These are phyloP conservation scores for Crypturellus undulatus DNA, from an alignment of 2,113 vertebrate genomes.

Conservation along the genomic window DNA sequence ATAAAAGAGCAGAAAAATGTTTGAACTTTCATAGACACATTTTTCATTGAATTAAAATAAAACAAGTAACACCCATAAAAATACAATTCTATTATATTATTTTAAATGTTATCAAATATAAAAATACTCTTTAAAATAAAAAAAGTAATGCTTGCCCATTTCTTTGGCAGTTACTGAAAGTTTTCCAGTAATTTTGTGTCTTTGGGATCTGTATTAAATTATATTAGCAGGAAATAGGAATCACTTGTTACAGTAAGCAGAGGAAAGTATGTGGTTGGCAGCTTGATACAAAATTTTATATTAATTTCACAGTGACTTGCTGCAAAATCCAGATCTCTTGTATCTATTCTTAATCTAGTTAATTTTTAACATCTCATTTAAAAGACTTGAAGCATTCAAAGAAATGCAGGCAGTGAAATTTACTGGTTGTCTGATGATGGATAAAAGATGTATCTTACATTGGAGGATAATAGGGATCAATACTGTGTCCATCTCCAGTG, in stretches of 20 bases:
- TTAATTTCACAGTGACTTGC: neutral
- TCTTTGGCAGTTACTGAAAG: neutral
- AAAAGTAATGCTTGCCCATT: neutral
- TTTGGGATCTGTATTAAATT: neutral
- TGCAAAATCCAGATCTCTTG: neutral
- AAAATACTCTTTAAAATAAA: neutral
- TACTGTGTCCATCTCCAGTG: slow-evolving; percentile 87
- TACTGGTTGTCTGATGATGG: neutral
- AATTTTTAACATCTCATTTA: neutral
- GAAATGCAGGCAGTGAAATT: neutral
- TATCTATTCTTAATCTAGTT: neutral
- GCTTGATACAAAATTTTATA: neutral
- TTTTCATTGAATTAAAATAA: neutral
- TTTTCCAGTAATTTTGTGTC: neutral
- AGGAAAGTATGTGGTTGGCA: neutral
- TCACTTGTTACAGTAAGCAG: neutral
- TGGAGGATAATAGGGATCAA: slow-evolving; percentile 88
- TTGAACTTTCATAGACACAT: neutral
- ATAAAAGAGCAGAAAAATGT: neutral
- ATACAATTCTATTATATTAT: neutral
- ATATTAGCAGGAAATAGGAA: neutral
- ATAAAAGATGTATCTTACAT: slow-evolving; percentile 75
- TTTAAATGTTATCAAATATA: neutral
- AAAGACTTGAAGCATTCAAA: neutral
- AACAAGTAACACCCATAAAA: neutral